These are phyloP conservation scores for Himalopsyche japonica DNA, from an alignment of 2,888 invertebrate species.

Conservation along the genomic window DNA sequence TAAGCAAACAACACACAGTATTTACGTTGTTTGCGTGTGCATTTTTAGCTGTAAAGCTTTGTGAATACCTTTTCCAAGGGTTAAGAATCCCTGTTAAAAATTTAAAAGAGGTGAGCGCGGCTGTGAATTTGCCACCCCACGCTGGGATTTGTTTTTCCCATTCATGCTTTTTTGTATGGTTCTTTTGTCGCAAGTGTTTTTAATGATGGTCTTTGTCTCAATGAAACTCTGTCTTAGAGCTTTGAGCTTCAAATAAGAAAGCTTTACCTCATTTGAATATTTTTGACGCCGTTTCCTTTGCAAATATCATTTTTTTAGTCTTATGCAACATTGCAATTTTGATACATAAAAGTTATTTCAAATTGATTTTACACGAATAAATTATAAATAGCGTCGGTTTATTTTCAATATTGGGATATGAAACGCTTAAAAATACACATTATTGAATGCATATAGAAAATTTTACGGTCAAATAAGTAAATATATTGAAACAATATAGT, in stretches of 20 bases:
- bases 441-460: too few relatives aligned
- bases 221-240: background rate
- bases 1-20: background rate
- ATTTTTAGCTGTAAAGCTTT: background rate
- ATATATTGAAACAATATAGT: too few relatives aligned
- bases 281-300: background rate
- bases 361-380: too few relatives aligned
- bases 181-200: background rate
- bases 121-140: background rate
- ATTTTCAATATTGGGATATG: too few relatives aligned
- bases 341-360: too few relatives aligned
- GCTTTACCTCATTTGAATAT: background rate
- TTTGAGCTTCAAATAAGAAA: background rate
- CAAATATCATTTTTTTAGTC: too few relatives aligned
- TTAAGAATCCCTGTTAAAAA: background rate
- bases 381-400: too few relatives aligned
- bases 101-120: background rate
- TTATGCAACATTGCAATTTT: too few relatives aligned
- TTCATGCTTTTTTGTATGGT: background rate
- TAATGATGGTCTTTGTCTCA: background rate
- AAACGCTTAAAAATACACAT: too few relatives aligned
- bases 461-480: too few relatives aligned
- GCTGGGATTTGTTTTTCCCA: background rate
- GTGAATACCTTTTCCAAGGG: background rate
- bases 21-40: background rate